A percentile compares a stretch with the other conserved stretches of the same genome.
These are phyloP conservation scores for Lithophane ornitopus DNA, from an alignment of 2,888 invertebrate species.

Conservation along the genomic window DNA sequence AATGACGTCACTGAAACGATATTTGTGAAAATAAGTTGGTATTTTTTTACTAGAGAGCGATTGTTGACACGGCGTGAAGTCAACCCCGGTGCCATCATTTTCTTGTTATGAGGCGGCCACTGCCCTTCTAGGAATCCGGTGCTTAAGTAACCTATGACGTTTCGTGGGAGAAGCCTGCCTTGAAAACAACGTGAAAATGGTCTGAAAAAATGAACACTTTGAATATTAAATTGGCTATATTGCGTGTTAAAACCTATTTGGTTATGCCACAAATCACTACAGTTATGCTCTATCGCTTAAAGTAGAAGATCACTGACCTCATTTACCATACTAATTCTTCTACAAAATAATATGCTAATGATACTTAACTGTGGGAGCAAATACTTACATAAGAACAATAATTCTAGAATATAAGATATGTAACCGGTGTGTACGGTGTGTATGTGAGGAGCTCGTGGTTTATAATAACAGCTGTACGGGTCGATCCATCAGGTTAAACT, in stretches of 20 bases:
- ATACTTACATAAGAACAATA: constrained; percentile 23
- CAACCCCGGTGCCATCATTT: too few relatives aligned
- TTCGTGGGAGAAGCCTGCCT: too few relatives aligned
- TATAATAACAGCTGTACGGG: too few relatives aligned
- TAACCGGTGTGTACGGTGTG: too few relatives aligned
- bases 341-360: constrained; percentile 40
- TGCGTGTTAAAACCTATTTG: constrained; percentile 36
- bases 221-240: background rate
- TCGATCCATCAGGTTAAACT: too few relatives aligned
- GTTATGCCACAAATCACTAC: constrained; percentile 33
- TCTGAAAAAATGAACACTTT: background rate
- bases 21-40: too few relatives aligned
- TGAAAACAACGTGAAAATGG: background rate
- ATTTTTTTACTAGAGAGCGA: too few relatives aligned
- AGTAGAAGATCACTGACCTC: constrained; percentile 52
- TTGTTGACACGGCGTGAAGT: too few relatives aligned
- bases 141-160: background rate
- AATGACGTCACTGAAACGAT: too few relatives aligned
- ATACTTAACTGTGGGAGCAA: constrained; percentile 13
- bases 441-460: too few relatives aligned
- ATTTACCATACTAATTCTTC: constrained; percentile 36
- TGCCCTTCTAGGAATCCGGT: too few relatives aligned
- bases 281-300: constrained; percentile 37
- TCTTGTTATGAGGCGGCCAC: too few relatives aligned
- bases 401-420: constrained; percentile 21